Conservation (phyloP, 1,140 invertebrate species). For the Drosophila elegans region DNA sequence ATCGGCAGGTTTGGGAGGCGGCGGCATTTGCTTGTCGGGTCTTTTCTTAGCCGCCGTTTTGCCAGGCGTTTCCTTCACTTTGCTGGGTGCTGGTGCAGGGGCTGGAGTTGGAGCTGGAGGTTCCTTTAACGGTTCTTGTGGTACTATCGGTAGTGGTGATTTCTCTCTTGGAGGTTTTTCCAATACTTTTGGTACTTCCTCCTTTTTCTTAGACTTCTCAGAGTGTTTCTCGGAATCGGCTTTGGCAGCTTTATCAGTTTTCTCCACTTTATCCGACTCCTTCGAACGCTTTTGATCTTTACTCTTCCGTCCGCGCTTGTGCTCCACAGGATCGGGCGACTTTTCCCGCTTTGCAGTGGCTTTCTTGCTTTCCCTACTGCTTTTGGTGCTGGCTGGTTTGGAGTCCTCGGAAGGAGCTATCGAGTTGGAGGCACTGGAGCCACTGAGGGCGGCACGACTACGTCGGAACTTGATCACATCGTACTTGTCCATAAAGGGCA, state of each 20-base stretch:
- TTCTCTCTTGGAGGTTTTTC: conserved; percentile 26
- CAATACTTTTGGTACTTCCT: conserved; percentile 12
- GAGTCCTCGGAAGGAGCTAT: conserved; percentile 58
- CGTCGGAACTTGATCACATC: conserved; percentile 89
- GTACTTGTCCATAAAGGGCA: conserved; percentile 86
- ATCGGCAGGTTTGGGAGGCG: conserved; percentile 65
- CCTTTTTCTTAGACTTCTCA: conserved; percentile 63
- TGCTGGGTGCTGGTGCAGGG: conserved; percentile 9
- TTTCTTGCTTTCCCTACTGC: conserved; percentile 41
- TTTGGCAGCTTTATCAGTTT: conserved; percentile 48
- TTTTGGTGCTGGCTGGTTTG: conserved; percentile 54
- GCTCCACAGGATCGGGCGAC: conserved; percentile 34
- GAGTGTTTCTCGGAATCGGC: conserved; percentile 29
- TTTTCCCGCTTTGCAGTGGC: conserved; percentile 40
- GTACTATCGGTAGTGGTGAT: neutral
- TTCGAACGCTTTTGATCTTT: conserved; percentile 61
- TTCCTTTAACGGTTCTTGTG: conserved; percentile 13
- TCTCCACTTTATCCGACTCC: conserved; percentile 26
- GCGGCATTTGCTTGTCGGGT: conserved; percentile 71
- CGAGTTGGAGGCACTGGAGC: conserved; percentile 53
- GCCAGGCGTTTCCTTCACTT: conserved; percentile 35
- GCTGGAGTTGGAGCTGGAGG: neutral
- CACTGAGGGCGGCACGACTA: conserved; percentile 84
- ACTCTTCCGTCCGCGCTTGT: conserved; percentile 59
- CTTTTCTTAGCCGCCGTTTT: conserved; percentile 57